Conservation (phyloP, 2,888 invertebrate species). For the Ichneumon xanthorius region DNA sequence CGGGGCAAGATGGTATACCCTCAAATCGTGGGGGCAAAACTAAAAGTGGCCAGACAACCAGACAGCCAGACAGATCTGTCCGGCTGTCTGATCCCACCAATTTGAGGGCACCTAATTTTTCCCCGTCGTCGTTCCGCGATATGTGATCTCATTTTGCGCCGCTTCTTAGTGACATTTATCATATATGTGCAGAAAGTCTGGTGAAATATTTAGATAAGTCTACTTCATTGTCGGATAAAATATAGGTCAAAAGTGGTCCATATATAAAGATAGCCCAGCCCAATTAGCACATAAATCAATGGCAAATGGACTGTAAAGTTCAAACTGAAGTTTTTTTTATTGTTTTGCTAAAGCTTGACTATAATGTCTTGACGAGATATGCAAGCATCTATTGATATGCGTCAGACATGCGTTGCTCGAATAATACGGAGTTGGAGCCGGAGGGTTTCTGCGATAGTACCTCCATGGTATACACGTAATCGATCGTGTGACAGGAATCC, state of each 20-base stretch:
- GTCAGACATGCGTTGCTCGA: constrained; percentile 8
- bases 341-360: too few species aligned
- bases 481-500: constrained; percentile 50
- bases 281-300: neutral
- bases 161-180: too few species aligned
- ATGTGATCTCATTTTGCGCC: too few species aligned
- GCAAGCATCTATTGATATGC: neutral
- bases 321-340: neutral
- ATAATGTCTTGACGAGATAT: neutral
- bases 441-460: constrained; percentile 1
- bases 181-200: neutral
- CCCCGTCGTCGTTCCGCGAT: too few species aligned
- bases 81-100: too few species aligned
- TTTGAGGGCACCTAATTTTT: too few species aligned
- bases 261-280: neutral
- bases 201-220: neutral
- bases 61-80: too few species aligned
- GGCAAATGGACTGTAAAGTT: neutral
- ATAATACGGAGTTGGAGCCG: neutral
- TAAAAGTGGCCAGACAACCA: too few species aligned
- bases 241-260: neutral
- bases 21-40: too few species aligned
- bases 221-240: neutral
- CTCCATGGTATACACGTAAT: constrained; percentile 21
- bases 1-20: too few species aligned